Evolutionary conservation across 2,113 vertebrate species (phyloP).

Genomic region (Oenanthe oenanthe): DNA sequence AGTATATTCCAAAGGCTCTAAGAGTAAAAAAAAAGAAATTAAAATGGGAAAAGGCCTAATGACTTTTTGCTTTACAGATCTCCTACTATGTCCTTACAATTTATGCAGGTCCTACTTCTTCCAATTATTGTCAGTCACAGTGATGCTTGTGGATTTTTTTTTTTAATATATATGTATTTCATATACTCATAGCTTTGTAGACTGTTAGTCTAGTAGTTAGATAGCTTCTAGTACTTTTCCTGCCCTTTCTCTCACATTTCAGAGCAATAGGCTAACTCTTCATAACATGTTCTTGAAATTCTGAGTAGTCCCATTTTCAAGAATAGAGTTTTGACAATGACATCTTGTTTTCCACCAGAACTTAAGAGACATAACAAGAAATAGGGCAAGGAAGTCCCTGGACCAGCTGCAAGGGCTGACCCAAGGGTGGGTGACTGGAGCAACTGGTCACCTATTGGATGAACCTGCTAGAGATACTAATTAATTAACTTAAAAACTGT

Average conservation of each 20-base stretch:
- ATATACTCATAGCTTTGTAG: not conserved
- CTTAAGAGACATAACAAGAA: not conserved
- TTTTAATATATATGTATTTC: not conserved
- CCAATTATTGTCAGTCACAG: not conserved
- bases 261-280: not conserved
- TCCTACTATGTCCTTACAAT: not conserved
- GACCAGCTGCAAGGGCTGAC: not conserved
- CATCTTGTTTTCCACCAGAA: not conserved
- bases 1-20: not conserved
- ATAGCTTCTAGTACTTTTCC: not conserved
- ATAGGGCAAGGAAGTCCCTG: not conserved
- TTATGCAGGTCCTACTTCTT: not conserved
- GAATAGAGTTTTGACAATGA: not conserved
- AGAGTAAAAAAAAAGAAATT: not conserved
- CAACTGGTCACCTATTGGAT: not conserved
- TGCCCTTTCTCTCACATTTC: not conserved
- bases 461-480: not conserved
- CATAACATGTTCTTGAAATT: not conserved
- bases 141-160: not conserved
- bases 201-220: not conserved
- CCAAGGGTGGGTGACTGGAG: not conserved
- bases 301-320: not conserved
- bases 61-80: not conserved
- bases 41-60: not conserved
- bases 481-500: not conserved